A percentile compares a stretch with the other conserved stretches of the same genome.
Conservation (phyloP, 1,140 invertebrate genomes). For the Andricus grossulariae region DNA sequence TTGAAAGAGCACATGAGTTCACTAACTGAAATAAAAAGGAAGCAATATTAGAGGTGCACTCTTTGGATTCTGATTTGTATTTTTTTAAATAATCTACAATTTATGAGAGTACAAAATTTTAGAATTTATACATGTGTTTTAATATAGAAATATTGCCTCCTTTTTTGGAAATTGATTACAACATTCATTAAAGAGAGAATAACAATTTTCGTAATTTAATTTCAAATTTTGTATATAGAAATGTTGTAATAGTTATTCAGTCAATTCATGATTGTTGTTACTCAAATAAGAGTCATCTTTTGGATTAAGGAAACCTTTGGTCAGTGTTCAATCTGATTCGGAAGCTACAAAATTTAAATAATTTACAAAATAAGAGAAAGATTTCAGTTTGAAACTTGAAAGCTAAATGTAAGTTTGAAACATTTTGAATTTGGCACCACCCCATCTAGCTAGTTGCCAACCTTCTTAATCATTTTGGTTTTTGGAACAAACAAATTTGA, state of each 20-base stretch:
- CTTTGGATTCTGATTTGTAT: too few species aligned
- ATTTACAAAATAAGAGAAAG: too few species aligned
- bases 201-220: not conserved
- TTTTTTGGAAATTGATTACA: too few species aligned
- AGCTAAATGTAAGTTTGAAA: too few species aligned
- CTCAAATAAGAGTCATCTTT: not conserved
- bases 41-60: not conserved
- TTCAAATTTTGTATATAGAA: not conserved
- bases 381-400: too few species aligned
- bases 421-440: too few species aligned
- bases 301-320: not conserved
- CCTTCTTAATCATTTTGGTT: too few species aligned
- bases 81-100: too few species aligned
- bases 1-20: constrained; percentile 2
- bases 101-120: too few species aligned
- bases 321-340: not conserved
- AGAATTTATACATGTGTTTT: too few species aligned
- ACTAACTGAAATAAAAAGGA: not conserved
- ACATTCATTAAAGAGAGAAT: not conserved
- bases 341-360: not conserved
- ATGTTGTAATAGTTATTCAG: not conserved
- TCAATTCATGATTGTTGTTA: not conserved
- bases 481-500: not conserved
- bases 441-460: too few species aligned
- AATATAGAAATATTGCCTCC: too few species aligned